Percentiles rank a stretch among this genome's conserved stretches.
Conservation (phyloP, 2,113 vertebrate species). For the Alces alces region DNA sequence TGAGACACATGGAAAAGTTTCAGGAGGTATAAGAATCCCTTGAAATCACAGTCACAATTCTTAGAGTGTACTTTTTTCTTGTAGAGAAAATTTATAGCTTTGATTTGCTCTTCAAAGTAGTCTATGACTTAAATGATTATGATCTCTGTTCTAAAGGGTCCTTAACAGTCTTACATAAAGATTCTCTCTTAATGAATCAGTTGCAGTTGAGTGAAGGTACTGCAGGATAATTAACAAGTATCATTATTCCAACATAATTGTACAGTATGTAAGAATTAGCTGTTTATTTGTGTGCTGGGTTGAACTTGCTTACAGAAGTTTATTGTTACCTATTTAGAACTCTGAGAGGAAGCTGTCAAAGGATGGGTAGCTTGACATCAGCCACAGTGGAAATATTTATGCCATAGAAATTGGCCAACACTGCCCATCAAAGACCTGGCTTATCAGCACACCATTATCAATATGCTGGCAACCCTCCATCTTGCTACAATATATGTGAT, state of each 20-base stretch:
- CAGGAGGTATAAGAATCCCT: background rate
- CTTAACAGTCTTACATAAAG: background rate
- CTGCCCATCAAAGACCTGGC: background rate
- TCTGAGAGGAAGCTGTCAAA: background rate
- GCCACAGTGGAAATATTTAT: slow-evolving; percentile 38
- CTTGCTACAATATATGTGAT: background rate
- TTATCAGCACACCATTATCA: background rate
- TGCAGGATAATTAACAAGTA: background rate
- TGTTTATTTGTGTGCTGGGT: background rate
- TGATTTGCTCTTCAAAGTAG: background rate
- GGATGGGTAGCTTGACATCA: background rate
- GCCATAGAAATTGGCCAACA: background rate
- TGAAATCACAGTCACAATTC: background rate
- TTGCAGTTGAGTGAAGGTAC: background rate
- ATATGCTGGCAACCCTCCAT: background rate
- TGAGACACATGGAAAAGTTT: background rate
- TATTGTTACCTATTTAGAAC: background rate
- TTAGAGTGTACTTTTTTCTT: background rate
- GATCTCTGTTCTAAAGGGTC: background rate
- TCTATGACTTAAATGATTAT: background rate
- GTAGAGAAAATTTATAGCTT: background rate
- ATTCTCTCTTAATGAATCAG: background rate
- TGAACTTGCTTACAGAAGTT: background rate
- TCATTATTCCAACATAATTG: background rate
- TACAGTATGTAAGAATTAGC: background rate